These are phyloP conservation scores for Pogoniulus pusillus DNA, from an alignment of 2,797 vertebrate species.

Conservation along the genomic window DNA sequence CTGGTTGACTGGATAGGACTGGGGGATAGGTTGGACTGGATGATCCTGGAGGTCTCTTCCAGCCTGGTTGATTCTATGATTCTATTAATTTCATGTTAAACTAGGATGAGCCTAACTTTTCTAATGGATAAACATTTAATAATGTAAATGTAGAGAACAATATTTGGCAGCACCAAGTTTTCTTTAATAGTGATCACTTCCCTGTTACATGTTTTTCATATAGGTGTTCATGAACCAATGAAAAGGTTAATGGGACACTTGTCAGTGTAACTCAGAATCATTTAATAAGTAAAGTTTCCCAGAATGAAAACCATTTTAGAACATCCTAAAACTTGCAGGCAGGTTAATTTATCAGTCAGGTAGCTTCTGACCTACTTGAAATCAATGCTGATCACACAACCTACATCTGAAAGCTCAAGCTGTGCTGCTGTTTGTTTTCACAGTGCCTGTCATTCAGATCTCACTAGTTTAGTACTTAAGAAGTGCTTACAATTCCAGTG, in stretches of 20 bases:
- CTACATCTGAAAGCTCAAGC: not conserved
- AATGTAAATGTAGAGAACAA: too few species aligned
- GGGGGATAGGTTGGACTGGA: too few species aligned
- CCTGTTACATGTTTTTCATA: not conserved
- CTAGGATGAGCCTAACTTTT: not conserved
- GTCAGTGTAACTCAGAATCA: not conserved
- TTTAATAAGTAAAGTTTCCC: not conserved
- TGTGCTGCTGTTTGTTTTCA: not conserved
- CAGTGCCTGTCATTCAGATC: not conserved
- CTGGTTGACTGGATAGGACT: too few species aligned
- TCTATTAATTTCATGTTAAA: not conserved
- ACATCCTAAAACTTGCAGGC: not conserved
- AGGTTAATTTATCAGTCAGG: not conserved
- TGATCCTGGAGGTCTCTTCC: too few species aligned
- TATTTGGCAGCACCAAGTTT: not conserved
- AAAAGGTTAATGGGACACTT: not conserved
- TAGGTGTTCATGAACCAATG: not conserved
- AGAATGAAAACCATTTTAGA: not conserved
- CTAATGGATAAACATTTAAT: not conserved
- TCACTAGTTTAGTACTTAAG: not conserved
- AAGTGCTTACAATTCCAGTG: not conserved
- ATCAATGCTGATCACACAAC: not conserved
- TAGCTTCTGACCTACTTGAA: constrained; percentile 24
- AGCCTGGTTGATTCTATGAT: too few species aligned
- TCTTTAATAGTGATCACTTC: not conserved